Conservation (phyloP, 2,797 vertebrate genomes). For the Protonibea diacanthus region DNA sequence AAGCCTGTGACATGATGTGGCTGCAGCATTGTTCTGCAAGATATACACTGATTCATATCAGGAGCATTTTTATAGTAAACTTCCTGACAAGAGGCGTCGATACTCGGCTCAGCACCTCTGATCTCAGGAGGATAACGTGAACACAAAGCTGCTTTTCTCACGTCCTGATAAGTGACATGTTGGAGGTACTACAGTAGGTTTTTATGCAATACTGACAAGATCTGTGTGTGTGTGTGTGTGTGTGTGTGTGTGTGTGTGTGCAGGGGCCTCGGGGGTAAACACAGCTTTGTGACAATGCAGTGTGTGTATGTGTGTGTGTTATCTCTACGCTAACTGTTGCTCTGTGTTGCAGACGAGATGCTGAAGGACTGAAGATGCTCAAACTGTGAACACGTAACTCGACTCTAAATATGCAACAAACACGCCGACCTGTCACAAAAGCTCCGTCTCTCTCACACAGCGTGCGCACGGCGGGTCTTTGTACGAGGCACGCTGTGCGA, state of each 20-base stretch:
- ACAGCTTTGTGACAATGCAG: conserved; percentile 33
- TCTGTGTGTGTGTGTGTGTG: conserved; percentile 6
- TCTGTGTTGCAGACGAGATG: conserved; percentile 18
- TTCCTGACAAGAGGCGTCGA: background rate
- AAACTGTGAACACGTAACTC: background rate
- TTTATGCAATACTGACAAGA: background rate
- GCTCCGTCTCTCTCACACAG: background rate
- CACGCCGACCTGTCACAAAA: background rate
- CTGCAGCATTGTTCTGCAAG: background rate
- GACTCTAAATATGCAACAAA: background rate
- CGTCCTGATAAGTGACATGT: conserved; percentile 8
- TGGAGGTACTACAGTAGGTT: background rate
- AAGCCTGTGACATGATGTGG: background rate
- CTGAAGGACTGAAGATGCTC: conserved; percentile 11
- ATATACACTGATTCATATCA: background rate
- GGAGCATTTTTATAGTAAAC: background rate
- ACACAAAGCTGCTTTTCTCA: conserved; percentile 19
- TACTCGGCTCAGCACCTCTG: background rate
- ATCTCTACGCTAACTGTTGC: conserved; percentile 35
- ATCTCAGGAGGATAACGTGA: background rate
- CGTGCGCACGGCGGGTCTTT: background rate
- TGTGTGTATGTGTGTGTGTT: conserved; percentile 26
- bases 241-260: conserved; percentile 11
- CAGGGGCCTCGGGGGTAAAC: conserved; percentile 56
- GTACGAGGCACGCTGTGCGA: too few relatives aligned